Percentiles rank a stretch among this genome's conserved stretches.
phyloP scores from a whole-genome alignment of 2,888 invertebrate species.

The Corbicula japonica region DNA sequence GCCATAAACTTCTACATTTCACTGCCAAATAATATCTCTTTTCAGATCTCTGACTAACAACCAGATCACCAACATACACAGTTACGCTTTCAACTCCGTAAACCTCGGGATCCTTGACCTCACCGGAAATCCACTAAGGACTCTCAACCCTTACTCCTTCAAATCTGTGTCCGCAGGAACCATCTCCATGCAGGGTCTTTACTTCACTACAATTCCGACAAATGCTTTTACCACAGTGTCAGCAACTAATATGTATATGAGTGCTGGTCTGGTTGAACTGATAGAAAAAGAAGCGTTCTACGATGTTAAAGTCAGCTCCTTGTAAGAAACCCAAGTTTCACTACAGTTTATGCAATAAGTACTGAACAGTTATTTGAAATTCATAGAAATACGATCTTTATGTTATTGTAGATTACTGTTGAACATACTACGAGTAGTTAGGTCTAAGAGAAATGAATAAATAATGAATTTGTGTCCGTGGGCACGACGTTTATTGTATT shows the following conservation, averaged over 20 bases:
- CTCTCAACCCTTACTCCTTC: conserved; percentile 62
- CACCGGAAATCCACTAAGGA: conserved; percentile 58
- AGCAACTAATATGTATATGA: conserved; percentile 53
- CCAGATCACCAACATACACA: conserved; percentile 66
- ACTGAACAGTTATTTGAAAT: too few species aligned
- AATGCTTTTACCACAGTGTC: conserved; percentile 69
- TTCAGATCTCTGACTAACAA: conserved; percentile 65
- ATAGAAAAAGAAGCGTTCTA: conserved; percentile 72
- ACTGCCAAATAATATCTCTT: conserved; percentile 10
- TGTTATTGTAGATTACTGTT: too few species aligned
- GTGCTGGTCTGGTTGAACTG: conserved; percentile 63
- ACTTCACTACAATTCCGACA: conserved; percentile 63
- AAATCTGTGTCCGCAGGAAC: conserved; percentile 6
- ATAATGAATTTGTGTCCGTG: too few species aligned
- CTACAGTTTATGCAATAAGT: too few species aligned
- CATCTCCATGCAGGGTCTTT: conserved; percentile 46
- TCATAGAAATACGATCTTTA: too few species aligned
- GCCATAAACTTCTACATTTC: too few species aligned
- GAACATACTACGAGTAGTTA: too few species aligned
- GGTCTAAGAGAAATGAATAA: too few species aligned
- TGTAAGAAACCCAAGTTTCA: too few species aligned
- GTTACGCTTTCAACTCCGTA: conserved; percentile 64
- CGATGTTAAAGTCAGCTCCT: conserved; percentile 33
- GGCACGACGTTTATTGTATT: too few species aligned
- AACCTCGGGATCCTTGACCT: conserved; percentile 36